phyloP scores from a whole-genome alignment of 2,113 vertebrate genomes.

The Actenoides lindsayi region DNA sequence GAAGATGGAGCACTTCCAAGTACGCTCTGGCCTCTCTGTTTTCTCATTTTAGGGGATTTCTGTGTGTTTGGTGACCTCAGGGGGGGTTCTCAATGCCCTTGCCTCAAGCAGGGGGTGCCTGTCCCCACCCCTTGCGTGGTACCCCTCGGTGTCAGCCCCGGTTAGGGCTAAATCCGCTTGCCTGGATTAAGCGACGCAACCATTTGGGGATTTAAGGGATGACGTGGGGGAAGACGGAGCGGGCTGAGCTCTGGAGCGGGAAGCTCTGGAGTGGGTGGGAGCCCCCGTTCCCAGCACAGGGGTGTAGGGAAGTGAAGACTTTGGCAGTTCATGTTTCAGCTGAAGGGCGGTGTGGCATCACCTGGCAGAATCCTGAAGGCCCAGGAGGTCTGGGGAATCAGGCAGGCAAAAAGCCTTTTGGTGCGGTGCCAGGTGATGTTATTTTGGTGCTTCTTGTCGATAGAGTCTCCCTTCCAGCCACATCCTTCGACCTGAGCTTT shows the following conservation, averaged over 20 bases:
- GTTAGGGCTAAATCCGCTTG: background rate
- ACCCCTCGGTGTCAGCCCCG: background rate
- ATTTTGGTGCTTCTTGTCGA: background rate
- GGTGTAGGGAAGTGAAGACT: background rate
- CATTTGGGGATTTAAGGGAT: slow-evolving; percentile 15
- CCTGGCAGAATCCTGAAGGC: background rate
- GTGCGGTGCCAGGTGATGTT: background rate
- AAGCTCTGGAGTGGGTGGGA: background rate
- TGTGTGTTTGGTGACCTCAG: background rate
- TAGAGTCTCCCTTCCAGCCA: background rate
- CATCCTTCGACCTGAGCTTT: background rate
- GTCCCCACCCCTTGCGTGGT: fast-evolving
- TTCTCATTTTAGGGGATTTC: background rate
- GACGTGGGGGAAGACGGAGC: background rate
- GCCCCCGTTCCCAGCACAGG: background rate
- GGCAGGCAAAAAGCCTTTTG: background rate
- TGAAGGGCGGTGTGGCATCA: background rate
- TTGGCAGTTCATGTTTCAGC: background rate
- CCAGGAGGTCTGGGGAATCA: background rate
- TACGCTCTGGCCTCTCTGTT: background rate
- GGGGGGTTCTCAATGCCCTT: background rate
- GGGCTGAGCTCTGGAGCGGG: background rate
- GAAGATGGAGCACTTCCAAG: background rate
- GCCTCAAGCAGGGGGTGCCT: fast-evolving
- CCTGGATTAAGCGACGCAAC: background rate